A percentile compares a stretch with the other conserved stretches of the same genome.
phyloP scores from a whole-genome alignment of 2,888 invertebrate genomes.

The Acanthopleura granulata region DNA sequence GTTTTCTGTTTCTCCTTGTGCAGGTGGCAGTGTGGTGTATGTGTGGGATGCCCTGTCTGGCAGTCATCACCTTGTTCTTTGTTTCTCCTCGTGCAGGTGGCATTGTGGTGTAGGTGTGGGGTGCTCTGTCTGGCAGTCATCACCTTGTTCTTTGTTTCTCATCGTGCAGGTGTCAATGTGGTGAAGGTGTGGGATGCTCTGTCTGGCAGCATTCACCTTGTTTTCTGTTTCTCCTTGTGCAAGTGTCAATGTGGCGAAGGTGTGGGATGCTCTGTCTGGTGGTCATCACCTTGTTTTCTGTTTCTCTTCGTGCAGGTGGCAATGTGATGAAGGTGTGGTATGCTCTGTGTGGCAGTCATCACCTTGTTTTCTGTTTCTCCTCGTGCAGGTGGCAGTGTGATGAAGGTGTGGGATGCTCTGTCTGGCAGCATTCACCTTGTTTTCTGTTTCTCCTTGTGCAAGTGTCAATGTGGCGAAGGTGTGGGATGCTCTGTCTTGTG shows the following conservation, averaged over 20 bases:
- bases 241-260: slow-evolving; percentile 88
- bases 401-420: slow-evolving; percentile 93
- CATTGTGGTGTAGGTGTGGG: slow-evolving; percentile 93
- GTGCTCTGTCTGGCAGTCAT: slow-evolving; percentile 86
- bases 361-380: slow-evolving; percentile 71
- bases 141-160: neutral
- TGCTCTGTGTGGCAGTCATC: slow-evolving; percentile 82
- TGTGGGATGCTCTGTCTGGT: slow-evolving; percentile 90
- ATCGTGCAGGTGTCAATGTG: slow-evolving; percentile 80
- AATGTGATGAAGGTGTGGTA: slow-evolving; percentile 95
- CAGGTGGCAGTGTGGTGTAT: too few species aligned
- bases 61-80: too few species aligned
- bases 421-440: slow-evolving; percentile 82
- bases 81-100: slow-evolving; percentile 74
- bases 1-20: too few species aligned
- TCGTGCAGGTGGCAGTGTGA: slow-evolving; percentile 81
- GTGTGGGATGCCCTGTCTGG: too few species aligned
- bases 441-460: slow-evolving; percentile 38
- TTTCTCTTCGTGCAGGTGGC: slow-evolving; percentile 74
- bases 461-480: slow-evolving; percentile 90
- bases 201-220: slow-evolving; percentile 82
- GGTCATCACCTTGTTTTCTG: slow-evolving; percentile 79
- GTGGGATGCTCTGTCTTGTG: slow-evolving; percentile 89
- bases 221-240: slow-evolving; percentile 8
- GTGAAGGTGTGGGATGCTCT: slow-evolving; percentile 95